These are phyloP conservation scores for Melieria picta DNA, from an alignment of 2,888 invertebrate genomes.

Conservation along the genomic window DNA sequence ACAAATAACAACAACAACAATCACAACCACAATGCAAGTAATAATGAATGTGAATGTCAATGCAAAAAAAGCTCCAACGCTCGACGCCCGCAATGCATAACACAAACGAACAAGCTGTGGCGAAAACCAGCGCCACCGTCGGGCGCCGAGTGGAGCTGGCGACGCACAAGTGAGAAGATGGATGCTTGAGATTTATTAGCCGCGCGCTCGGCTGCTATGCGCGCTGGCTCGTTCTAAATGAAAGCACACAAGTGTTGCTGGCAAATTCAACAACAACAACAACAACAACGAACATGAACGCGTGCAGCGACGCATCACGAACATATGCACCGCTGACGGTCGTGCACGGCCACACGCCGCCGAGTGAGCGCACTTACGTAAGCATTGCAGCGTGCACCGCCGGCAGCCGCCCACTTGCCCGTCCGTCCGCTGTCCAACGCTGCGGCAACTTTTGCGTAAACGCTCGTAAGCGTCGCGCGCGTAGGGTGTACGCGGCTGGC, in stretches of 20 bases:
- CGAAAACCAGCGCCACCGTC: no score
- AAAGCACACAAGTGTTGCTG: not conserved
- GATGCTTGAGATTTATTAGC: not conserved
- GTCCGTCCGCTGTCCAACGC: not conserved
- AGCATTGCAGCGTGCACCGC: not conserved
- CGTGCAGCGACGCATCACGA: not conserved
- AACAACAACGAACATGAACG: not conserved
- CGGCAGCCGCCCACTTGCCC: not conserved
- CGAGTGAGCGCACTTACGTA: not conserved
- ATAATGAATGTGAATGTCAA: not conserved
- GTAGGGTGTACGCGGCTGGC: no score
- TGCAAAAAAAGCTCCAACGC: not conserved
- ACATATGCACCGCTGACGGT: no score
- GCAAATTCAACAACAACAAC: not conserved
- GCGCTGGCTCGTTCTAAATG: not conserved
- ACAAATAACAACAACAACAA: not conserved
- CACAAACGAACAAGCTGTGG: not conserved
- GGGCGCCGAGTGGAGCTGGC: no score
- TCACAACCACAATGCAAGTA: not conserved
- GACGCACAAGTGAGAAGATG: not conserved
- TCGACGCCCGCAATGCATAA: slow-evolving; percentile 3
- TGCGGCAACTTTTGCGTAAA: slow-evolving; percentile 29
- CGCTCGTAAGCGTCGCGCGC: no score
- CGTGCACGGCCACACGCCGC: not conserved
- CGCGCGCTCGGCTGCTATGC: not conserved